A percentile compares a stretch with the other conserved stretches of the same genome.
Conservation (phyloP, 2,888 invertebrate genomes). For the Drosophila mercatorum region DNA sequence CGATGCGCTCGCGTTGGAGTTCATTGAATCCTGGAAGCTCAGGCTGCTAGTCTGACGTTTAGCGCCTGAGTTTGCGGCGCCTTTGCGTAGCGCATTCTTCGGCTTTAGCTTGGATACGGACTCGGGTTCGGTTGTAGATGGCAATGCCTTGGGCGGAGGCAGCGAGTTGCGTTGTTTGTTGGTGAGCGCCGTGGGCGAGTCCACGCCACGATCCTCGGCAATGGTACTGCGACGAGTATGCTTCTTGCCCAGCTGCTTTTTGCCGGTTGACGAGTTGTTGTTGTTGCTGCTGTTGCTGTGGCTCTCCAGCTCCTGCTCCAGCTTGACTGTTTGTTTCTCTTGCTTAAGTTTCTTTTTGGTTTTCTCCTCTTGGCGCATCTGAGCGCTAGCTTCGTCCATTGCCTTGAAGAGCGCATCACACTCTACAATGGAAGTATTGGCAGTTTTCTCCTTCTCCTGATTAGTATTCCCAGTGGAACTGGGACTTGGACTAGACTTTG, state of each 20-base stretch:
- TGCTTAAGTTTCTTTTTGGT: slow-evolving; percentile 33
- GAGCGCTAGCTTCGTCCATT: slow-evolving; percentile 39
- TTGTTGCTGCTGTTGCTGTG: background rate
- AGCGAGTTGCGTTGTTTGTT: slow-evolving; percentile 24
- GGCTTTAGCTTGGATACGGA: background rate
- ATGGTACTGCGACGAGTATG: slow-evolving; percentile 30
- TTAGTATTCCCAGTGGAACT: background rate
- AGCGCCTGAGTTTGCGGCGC: background rate
- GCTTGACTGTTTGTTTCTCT: slow-evolving; percentile 5
- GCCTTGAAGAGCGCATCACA: slow-evolving; percentile 53
- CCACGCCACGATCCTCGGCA: slow-evolving; percentile 10
- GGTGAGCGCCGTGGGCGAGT: background rate
- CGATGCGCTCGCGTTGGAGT: slow-evolving; percentile 34
- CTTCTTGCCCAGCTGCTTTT: background rate
- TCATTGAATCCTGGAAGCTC: slow-evolving; percentile 32
- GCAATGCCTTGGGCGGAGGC: slow-evolving; percentile 31
- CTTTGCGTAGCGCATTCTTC: slow-evolving; percentile 7
- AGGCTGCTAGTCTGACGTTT: background rate
- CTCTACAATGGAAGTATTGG: slow-evolving; percentile 21
- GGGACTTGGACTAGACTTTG: background rate
- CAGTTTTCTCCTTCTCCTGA: background rate
- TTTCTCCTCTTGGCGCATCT: slow-evolving; percentile 29
- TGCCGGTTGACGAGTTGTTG: background rate
- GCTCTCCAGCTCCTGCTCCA: background rate
- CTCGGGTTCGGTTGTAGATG: slow-evolving; percentile 6